These are phyloP conservation scores for Zaprionus ghesquierei DNA, from an alignment of 1,140 invertebrate genomes.

Conservation along the genomic window DNA sequence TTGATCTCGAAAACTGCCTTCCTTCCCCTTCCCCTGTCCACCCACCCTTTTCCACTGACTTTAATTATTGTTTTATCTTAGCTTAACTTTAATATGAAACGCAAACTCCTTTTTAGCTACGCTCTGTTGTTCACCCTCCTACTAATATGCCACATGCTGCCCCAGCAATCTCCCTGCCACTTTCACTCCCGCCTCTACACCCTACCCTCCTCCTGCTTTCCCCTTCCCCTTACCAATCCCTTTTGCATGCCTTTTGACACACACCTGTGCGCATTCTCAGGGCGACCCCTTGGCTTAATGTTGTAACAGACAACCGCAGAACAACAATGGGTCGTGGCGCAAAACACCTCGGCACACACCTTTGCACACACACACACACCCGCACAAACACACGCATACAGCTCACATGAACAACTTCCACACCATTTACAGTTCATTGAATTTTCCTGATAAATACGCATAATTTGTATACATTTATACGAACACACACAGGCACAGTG, in stretches of 20 bases:
- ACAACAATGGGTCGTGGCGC: conserved; percentile 52
- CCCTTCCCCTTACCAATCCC: neutral
- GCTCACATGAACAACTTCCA: conserved; percentile 68
- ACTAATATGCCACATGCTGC: neutral
- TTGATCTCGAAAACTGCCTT: neutral
- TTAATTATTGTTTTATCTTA: conserved; percentile 33
- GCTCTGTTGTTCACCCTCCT: neutral
- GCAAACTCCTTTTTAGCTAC: neutral
- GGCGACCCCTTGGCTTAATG: conserved; percentile 53
- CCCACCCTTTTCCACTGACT: too few relatives aligned
- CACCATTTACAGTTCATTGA: conserved; percentile 80
- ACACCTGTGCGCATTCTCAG: conserved; percentile 78
- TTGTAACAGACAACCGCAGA: conserved; percentile 70
- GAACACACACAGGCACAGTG: neutral
- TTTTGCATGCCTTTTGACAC: conserved; percentile 69
- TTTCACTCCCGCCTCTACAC: neutral
- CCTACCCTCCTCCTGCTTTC: neutral
- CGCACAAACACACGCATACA: conserved; percentile 1
- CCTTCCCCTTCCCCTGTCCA: neutral
- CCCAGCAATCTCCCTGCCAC: neutral
- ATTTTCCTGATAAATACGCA: conserved; percentile 79
- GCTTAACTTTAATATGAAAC: conserved; percentile 23
- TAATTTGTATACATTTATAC: conserved; percentile 76
- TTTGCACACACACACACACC: conserved; percentile 10
- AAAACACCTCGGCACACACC: conserved; percentile 35